phyloP scores from a whole-genome alignment of 2,113 vertebrate genomes.

The Galbula dea region DNA sequence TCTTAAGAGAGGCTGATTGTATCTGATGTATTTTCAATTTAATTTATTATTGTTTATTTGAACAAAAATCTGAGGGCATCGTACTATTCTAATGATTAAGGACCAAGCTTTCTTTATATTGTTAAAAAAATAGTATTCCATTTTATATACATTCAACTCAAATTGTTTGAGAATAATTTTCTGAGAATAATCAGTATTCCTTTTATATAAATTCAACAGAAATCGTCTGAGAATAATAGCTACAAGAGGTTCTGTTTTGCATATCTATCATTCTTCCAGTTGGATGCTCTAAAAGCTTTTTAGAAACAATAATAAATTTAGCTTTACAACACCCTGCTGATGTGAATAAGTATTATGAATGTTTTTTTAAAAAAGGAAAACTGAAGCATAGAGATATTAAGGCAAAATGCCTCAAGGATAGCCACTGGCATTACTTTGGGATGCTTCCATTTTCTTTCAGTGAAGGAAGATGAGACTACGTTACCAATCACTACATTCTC shows the following conservation, averaged over 20 bases:
- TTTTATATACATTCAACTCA: not conserved
- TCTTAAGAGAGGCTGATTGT: not conserved
- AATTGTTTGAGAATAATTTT: conserved; percentile 12
- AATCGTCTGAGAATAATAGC: conserved; percentile 48
- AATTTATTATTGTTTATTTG: not conserved
- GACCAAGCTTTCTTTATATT: not conserved
- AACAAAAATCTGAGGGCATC: not conserved
- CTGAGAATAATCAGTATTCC: conserved; percentile 12
- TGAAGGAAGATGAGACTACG: not conserved
- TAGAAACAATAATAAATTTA: conserved; percentile 55
- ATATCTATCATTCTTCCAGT: conserved; percentile 39
- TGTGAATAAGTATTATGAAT: conserved; percentile 28
- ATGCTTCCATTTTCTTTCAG: conserved; percentile 4
- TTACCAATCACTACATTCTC: not conserved
- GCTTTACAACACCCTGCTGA: conserved; percentile 42
- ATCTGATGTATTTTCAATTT: not conserved
- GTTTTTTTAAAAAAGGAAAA: conserved; percentile 28
- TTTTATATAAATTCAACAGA: conserved; percentile 42
- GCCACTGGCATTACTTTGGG: not conserved
- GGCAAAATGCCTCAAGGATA: not conserved
- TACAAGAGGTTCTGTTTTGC: conserved; percentile 41
- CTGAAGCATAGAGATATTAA: conserved; percentile 1
- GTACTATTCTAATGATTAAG: not conserved
- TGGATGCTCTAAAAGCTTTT: conserved; percentile 42
- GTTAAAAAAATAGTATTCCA: not conserved